Base-by-base conservation (phyloP, 2,797 vertebrate species). In the Xenops minutus region DNA sequence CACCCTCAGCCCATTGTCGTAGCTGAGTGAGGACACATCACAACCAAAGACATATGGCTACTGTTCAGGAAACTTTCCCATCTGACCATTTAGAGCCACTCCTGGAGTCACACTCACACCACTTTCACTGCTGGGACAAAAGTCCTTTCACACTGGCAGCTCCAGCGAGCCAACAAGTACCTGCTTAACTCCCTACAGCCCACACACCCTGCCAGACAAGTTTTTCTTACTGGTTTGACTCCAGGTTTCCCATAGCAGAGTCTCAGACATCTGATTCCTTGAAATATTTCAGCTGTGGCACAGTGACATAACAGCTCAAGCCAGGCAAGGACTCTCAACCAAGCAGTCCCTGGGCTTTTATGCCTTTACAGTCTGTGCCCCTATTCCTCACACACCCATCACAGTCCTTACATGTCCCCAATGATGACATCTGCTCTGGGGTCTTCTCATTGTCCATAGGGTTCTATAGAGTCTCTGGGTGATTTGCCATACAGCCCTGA, bases 361-460 rank as follows among this genome's bases (percentile, higher is more conserved):
- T 44, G n/a, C 17, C 23, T 37, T n/a, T 14, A 10, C 44, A 74
- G 54, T 4, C 20, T 71, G 51, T 11, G n/a, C 44, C 22, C 20
- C 43, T 37, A 2, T 7, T 39, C 44, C 58, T 46, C 68, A 62
- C 41, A 55, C 48, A 20, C 39, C 9, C 37, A 14, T 62, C 27
- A 34, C 23, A 64, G 16, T 29, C n/a, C 20, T 37, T n/a, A 2
- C 0, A 5, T 2, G 4, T 30, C 21, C 6, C n/a, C 44, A 11
- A 2, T 11, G 44, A 18, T 39, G 18, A 16, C 11, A 0, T 52
- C 19, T 34, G 12, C 4, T 62, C 48, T 73, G 68, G 52, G 17
- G 3, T 19, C 19, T 8, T 44, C 43, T 37, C 34, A 12, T 14
- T 68, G 34, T 29, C 27, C 26, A 15, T n/a, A 37, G 64, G 16